phyloP scores from a whole-genome alignment of 2,113 vertebrate genomes.

The Promerops cafer region DNA sequence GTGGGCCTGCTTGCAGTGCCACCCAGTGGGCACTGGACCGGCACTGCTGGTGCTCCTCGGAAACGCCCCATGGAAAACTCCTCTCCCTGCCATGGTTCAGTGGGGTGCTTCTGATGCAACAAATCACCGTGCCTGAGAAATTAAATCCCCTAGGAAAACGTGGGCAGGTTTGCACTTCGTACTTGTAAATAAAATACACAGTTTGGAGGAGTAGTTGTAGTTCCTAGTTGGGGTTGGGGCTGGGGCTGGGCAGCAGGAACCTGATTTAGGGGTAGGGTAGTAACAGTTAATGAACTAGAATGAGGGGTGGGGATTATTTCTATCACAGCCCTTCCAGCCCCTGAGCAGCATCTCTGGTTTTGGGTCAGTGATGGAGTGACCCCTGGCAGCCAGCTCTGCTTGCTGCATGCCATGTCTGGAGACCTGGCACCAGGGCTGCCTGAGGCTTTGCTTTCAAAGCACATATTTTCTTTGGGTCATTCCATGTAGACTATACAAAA shows the following conservation, averaged over 20 bases:
- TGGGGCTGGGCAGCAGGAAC: neutral
- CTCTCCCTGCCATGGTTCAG: neutral
- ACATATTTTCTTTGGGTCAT: neutral
- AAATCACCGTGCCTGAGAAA: neutral
- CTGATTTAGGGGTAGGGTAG: neutral
- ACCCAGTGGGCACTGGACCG: slow-evolving; percentile 30
- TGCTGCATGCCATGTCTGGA: neutral
- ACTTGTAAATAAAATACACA: neutral
- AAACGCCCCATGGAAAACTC: neutral
- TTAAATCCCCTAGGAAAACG: neutral
- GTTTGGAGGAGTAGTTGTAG: neutral
- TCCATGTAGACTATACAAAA: neutral
- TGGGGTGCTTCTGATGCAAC: neutral
- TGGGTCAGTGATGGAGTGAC: neutral
- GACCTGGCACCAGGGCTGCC: neutral
- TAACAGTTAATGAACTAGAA: neutral
- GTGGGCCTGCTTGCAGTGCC: slow-evolving; percentile 45
- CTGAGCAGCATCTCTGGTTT: neutral
- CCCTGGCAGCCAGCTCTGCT: neutral
- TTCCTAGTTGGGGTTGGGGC: neutral
- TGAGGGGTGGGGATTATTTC: neutral
- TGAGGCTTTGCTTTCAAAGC: neutral
- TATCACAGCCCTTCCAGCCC: neutral
- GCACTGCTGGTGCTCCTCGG: neutral
- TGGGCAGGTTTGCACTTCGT: neutral